Evolutionary conservation across 2,797 vertebrate genomes (phyloP), one percentile per base, ranked within the genome.

Genomic region (Chaetodon trifasciatus): DNA sequence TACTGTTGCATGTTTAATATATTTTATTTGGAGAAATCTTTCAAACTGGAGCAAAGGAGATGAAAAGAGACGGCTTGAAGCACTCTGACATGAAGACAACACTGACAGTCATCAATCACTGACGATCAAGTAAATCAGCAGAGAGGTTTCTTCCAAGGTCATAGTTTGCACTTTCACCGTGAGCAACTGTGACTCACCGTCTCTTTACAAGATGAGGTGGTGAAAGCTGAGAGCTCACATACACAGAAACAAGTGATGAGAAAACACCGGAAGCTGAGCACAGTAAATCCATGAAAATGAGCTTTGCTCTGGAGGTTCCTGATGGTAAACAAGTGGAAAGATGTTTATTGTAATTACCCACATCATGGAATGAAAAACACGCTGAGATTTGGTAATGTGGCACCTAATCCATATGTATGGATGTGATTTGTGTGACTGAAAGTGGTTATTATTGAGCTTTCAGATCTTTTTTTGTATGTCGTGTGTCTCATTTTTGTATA

Each of bases 111-210:
- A 23, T 79, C 16, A n/a, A 40, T 21, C 49, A 53, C 24, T 13
- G 60, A 62, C 62, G 23, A 70, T 62, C 32, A 56, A 2, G 6
- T 37, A 47, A 49, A 46, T 35, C 10, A 24, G 11, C 13, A 28
- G 21, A 55, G 28, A 62, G 42, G n/a, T 24, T 24, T 46, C 3
- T 12, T 61, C 7, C 16, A 13, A 57, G 37, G 55, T 67, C 44
- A 70, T n/a, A 19, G 32, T 32, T 44, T 23, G 28, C 44, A 46
- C 13, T 32, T 52, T 21, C 15, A 37, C 17, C 42, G 2, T 47
- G 37, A 65, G 58, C 21, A 37, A 53, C 28, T 70, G n/a, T 39
- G 65, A 55, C 23, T 47, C 50, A 37, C 47, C 28, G 28, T 55
- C 47, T 55, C n/a, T 60, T 53, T 13, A 64, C n/a, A 67, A 9